phyloP scores from a whole-genome alignment of 64 coral and sea anemone species.

The Dendronephthya gigantea region DNA sequence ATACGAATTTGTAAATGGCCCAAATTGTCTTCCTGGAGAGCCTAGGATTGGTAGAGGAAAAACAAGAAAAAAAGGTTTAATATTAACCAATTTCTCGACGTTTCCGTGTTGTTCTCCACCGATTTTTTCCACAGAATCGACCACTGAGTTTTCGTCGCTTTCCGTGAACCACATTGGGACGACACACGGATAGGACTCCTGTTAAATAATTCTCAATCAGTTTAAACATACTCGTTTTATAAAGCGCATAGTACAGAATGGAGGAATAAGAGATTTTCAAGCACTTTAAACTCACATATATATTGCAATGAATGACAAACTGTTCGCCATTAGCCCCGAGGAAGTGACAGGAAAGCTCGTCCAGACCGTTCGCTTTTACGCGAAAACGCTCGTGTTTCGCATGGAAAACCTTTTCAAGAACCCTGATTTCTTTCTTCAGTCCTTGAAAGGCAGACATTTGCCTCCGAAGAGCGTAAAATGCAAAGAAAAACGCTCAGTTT shows the following conservation, averaged over 20 bases:
- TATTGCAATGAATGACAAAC: conserved; percentile 95
- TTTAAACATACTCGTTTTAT: too few species aligned
- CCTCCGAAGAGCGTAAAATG: conserved; percentile 4
- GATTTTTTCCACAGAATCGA: conserved; percentile 53
- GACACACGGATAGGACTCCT: conserved; percentile 81
- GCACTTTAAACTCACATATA: conserved; percentile 49
- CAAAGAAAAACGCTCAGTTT: background rate
- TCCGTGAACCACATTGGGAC: conserved; percentile 97
- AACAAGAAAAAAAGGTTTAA: background rate
- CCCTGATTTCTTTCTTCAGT: conserved; percentile 90
- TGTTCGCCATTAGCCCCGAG: conserved; percentile 49
- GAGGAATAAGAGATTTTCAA: background rate
- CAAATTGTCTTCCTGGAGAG: too few species aligned
- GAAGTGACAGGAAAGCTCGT: conserved; percentile 89
- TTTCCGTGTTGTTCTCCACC: background rate
- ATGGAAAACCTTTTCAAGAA: conserved; percentile 88
- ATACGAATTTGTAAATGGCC: too few species aligned
- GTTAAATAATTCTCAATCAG: background rate
- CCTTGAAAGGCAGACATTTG: conserved; percentile 99
- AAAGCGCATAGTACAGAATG: background rate
- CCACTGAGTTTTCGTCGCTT: conserved; percentile 71
- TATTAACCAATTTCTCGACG: background rate
- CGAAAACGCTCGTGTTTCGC: conserved; percentile 68
- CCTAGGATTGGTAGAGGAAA: background rate
- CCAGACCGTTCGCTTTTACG: conserved; percentile 88